phyloP scores from a whole-genome alignment of 2,888 invertebrate species.

The Nemotelus pantherinus region DNA sequence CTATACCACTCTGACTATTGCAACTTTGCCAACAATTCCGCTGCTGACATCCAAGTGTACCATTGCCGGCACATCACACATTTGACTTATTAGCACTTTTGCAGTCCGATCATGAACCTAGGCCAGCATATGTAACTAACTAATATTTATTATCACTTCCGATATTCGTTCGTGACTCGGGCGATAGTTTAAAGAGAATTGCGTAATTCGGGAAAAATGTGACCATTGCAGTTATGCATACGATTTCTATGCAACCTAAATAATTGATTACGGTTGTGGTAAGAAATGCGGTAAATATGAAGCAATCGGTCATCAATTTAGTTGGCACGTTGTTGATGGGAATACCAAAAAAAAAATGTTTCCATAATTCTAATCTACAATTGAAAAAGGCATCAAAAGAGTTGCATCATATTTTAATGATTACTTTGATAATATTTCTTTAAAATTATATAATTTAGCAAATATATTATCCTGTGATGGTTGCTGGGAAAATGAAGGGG shows the following conservation, averaged over 20 bases:
- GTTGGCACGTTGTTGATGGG: too few relatives aligned
- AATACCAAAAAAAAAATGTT: too few relatives aligned
- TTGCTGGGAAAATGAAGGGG: too few relatives aligned
- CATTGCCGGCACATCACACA: slow-evolving; percentile 20
- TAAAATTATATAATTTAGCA: too few relatives aligned
- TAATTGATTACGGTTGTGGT: slow-evolving; percentile 22
- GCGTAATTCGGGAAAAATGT: slow-evolving; percentile 10
- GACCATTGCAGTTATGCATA: slow-evolving; percentile 3
- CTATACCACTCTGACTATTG: background rate
- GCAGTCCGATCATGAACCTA: slow-evolving; percentile 29
- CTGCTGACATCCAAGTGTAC: slow-evolving; percentile 25
- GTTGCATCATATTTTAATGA: too few relatives aligned
- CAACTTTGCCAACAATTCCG: slow-evolving; percentile 27
- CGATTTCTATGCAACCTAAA: slow-evolving; percentile 29
- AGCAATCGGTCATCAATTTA: too few relatives aligned
- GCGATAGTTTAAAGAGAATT: slow-evolving; percentile 17
- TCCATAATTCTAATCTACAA: too few relatives aligned
- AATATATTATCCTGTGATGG: too few relatives aligned
- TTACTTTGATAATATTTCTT: too few relatives aligned
- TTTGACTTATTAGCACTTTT: slow-evolving; percentile 17
- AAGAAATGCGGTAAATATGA: too few relatives aligned
- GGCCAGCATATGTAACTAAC: slow-evolving; percentile 27
- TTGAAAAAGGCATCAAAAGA: too few relatives aligned
- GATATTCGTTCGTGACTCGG: slow-evolving; percentile 40
- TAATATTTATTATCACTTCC: slow-evolving; percentile 41